Evolutionary conservation across 2,113 vertebrate species (phyloP).

Genomic region (Arvicanthis niloticus): DNA sequence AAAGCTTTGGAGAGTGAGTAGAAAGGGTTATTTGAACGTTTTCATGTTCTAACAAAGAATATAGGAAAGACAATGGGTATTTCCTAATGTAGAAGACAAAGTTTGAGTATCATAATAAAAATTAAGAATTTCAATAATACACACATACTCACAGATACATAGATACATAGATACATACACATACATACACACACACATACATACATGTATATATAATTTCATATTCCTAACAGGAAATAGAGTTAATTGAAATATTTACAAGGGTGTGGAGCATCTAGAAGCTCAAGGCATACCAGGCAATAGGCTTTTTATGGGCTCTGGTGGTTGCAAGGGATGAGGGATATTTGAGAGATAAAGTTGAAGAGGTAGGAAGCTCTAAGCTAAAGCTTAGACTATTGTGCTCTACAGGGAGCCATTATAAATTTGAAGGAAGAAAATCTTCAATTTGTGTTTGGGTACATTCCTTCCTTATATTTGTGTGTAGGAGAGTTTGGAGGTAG

Average conservation of each 20-base stretch:
- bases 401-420: not conserved
- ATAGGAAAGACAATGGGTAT: not conserved
- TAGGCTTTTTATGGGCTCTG: not conserved
- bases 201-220: not conserved
- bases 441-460: constrained; percentile 6
- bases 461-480: not conserved
- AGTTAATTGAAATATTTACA: not conserved
- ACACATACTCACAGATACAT: not conserved
- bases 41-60: not conserved
- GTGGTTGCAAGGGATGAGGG: not conserved
- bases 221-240: not conserved
- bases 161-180: too few relatives aligned
- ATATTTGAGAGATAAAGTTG: not conserved
- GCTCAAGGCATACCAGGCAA: not conserved
- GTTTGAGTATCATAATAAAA: not conserved
- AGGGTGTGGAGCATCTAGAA: not conserved
- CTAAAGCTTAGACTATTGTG: not conserved
- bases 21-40: not conserved
- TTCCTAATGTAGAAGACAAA: not conserved
- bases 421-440: not conserved
- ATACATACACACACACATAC: not conserved
- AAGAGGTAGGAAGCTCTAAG: not conserved
- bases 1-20: constrained; percentile 15
- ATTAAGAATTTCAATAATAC: not conserved
- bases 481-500: constrained; percentile 46